Conservation (phyloP, 2,113 vertebrate species). For the Protomyctophum bolini region DNA sequence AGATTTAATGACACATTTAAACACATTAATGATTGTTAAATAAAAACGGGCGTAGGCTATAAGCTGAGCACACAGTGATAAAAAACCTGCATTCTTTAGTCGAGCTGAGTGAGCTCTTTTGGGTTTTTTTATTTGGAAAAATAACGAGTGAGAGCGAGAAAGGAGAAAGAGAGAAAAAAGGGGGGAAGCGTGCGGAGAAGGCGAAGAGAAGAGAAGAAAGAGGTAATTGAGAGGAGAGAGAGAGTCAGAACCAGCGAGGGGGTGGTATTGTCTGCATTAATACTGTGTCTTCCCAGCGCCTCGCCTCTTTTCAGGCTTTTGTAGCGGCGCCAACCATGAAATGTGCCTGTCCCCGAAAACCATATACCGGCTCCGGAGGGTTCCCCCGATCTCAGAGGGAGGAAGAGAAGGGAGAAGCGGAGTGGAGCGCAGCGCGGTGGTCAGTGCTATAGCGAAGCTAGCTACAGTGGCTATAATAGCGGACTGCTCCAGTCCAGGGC, state of each 20-base stretch:
- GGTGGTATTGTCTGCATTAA: slow-evolving; percentile 73
- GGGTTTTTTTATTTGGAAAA: slow-evolving; percentile 50
- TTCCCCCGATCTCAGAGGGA: slow-evolving; percentile 66
- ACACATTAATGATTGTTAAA: slow-evolving; percentile 57
- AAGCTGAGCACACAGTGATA: slow-evolving; percentile 38
- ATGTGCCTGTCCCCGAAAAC: slow-evolving; percentile 74
- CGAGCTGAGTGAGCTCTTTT: slow-evolving; percentile 48
- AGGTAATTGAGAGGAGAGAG: slow-evolving; percentile 55
- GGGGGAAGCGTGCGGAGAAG: slow-evolving; percentile 15
- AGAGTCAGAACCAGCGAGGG: slow-evolving; percentile 59
- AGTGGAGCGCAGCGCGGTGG: slow-evolving; percentile 43
- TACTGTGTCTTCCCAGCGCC: slow-evolving; percentile 73
- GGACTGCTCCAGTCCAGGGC: background rate
- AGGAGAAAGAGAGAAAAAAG: slow-evolving; percentile 24
- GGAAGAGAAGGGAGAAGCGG: slow-evolving; percentile 39
- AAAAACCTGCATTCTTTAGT: slow-evolving; percentile 43
- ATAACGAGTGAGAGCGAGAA: slow-evolving; percentile 16
- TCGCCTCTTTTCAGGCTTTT: slow-evolving; percentile 74
- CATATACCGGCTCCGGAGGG: slow-evolving; percentile 72
- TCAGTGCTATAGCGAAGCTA: slow-evolving; percentile 28
- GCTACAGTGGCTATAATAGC: slow-evolving; percentile 4
- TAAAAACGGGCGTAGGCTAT: slow-evolving; percentile 52
- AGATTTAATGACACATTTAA: slow-evolving; percentile 63
- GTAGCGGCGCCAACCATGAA: slow-evolving; percentile 73
- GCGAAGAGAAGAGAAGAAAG: slow-evolving; percentile 52